Base-by-base conservation (phyloP, 2,888 invertebrate species). In the Adela reaumurella region DNA sequence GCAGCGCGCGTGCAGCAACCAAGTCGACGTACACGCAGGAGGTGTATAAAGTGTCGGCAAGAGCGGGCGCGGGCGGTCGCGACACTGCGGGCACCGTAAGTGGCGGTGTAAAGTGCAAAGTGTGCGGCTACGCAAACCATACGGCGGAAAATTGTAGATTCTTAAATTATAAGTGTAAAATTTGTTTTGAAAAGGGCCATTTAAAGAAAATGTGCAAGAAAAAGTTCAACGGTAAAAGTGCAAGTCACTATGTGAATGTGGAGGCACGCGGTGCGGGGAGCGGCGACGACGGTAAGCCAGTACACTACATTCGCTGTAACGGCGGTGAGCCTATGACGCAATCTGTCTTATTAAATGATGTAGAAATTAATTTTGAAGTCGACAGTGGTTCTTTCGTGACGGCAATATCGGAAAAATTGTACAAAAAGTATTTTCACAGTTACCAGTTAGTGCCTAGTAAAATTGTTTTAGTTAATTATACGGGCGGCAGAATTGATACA, bases 121-220 rank as follows among this genome's bases (percentile, higher is more conserved):
- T 55, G 48, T 57, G 58, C 19, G 57, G 58, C 16, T 53, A 45
- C 43, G 46, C 19, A 1, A 58, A 57, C 46, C 60, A 58, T 42
- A 50, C 50, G 35, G 11, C 54, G 0, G 42, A 51, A 1, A 46
- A 56, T 43, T 60, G 59, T 49, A 53, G 55, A 6, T 58, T 54
- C 41, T 47, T 47, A 1, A 54, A 51, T 1, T 56, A 51, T 16
- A 51, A 16, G 16, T 57, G 58, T 45, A 56, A 52, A 48, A 56
- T 54, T 43, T 56, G 58, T 24, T 48, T 54, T 5, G 19, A 18
- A 10, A 53, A 54, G 24, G 56, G 56, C 5, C 56, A 56, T 45
- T 41, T 56, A 6, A 49, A 46, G 11, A 52, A 46, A 35, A 55
- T 56, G 56, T 57, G 58, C 46, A 46, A 35, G 8, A 51, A 50